phyloP scores from a whole-genome alignment of 1,140 invertebrate genomes.

The Ridgeia piscesae region DNA sequence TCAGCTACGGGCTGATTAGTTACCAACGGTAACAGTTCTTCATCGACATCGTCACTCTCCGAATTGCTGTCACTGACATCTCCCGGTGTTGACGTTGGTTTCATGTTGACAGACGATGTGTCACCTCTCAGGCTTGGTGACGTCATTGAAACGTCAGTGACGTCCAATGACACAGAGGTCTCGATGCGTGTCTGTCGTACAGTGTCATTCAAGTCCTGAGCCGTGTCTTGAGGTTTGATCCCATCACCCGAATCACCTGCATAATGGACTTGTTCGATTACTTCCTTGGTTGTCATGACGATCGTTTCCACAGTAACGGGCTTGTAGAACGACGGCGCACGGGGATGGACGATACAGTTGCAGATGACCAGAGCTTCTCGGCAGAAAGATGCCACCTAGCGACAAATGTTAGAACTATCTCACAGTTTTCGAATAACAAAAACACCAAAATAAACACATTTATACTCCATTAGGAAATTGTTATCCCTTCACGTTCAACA shows the following conservation, averaged over 20 bases:
- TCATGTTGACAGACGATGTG: background rate
- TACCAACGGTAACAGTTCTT: background rate
- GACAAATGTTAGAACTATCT: background rate
- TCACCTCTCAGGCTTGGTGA: background rate
- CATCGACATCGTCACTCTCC: background rate
- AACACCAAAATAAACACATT: too few relatives aligned
- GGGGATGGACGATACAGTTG: background rate
- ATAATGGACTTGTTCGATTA: background rate
- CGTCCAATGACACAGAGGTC: background rate
- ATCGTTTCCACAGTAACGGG: background rate
- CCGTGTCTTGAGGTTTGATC: background rate
- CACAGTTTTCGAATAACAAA: too few relatives aligned
- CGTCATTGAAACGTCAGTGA: background rate
- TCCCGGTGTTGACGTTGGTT: background rate
- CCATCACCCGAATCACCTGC: background rate
- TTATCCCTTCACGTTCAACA: too few relatives aligned
- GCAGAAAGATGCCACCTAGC: background rate
- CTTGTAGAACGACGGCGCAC: background rate
- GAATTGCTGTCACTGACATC: background rate
- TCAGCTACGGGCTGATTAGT: background rate
- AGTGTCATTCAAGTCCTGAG: background rate
- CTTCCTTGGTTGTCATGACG: background rate
- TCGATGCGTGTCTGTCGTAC: background rate
- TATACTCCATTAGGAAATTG: too few relatives aligned
- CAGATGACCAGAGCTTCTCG: background rate